Evolutionary conservation across 2,888 invertebrate species (phyloP), one percentile per base, ranked within the genome.

Genomic region (Leptinotarsa rubiginosa): DNA sequence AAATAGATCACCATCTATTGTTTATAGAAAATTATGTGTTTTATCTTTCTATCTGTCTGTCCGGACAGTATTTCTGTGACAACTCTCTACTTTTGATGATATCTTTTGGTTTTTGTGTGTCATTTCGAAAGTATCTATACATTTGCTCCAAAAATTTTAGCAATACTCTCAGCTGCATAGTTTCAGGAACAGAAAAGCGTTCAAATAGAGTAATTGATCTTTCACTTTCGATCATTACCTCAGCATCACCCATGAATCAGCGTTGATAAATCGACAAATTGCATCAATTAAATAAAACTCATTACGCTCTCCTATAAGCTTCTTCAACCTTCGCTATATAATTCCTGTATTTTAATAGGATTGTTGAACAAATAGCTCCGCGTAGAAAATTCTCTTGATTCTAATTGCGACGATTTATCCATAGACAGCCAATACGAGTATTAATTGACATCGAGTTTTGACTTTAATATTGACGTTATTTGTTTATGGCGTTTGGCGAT

Each of bases 261-360:
- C 16, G 25, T 16, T 62, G 25, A 22, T 16, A 31, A 13, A 49
- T 70, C 59, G 70, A 70, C 62, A 70, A 70, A 70, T 70, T 4
- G 50, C 50, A 22, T 62, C 69, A 64, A 70, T 70, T 50, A 70
- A 50, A 50, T 70, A 25, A 62, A 62, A 64, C 69, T 50, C 64
- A 70, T 49, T 70, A 64, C 47, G 69, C 59, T 47, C 31, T 62
- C 16, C 25, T 25, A 62, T 62, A 12, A 70, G 20, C 31, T 49
- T 64, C 59, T 59, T 25, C 62, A 31, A n/a, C 62, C 62, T 62
- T 15, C 62, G 31, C 25, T 62, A 12, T 56, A 56, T 56, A n/a
- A n/a, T 62, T 62, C 31, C 62, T 41, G 25, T 62, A 31, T 62
- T 62, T 31, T 31, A 31, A 62, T 62, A 62, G n/a, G 31, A 62